These are phyloP conservation scores for Sminthurinus aureus DNA, from an alignment of 2,888 invertebrate species.

Conservation along the genomic window DNA sequence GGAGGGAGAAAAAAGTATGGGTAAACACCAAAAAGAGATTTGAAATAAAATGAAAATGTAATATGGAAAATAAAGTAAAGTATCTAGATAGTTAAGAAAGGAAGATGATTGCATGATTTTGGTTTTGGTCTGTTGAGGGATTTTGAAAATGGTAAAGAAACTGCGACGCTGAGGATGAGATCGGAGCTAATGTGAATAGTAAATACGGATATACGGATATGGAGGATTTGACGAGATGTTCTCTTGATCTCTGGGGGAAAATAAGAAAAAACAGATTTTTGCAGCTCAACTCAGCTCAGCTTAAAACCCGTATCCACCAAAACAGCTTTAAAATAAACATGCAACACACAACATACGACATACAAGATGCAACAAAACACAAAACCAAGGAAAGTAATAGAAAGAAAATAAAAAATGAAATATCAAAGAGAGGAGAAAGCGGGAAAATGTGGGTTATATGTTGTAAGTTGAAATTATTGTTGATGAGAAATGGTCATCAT, in stretches of 20 bases:
- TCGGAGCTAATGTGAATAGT: conserved; percentile 43
- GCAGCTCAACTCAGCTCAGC: background rate
- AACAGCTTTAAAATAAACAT: no score
- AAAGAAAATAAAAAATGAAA: no score
- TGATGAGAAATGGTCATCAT: background rate
- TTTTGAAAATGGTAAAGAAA: conserved; percentile 1
- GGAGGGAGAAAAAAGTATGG: background rate
- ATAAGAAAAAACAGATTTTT: conserved; percentile 1
- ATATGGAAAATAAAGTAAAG: conserved; percentile 21
- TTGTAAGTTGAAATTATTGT: no score
- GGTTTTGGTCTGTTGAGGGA: background rate
- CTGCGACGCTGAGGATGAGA: background rate
- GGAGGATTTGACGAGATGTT: conserved; percentile 41
- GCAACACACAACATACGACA: no score
- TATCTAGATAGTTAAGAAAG: background rate
- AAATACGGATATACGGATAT: conserved; percentile 20
- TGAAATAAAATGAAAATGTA: conserved; percentile 26
- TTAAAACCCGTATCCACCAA: no score
- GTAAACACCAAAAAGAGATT: background rate
- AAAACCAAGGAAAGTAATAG: no score
- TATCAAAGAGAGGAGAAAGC: no score
- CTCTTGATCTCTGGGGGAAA: conserved; percentile 38
- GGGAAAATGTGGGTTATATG: no score
- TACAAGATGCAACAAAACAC: no score
- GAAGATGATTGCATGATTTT: background rate